These are phyloP conservation scores for Trachelus iudaicus DNA, from an alignment of 2,888 invertebrate species.

Conservation along the genomic window DNA sequence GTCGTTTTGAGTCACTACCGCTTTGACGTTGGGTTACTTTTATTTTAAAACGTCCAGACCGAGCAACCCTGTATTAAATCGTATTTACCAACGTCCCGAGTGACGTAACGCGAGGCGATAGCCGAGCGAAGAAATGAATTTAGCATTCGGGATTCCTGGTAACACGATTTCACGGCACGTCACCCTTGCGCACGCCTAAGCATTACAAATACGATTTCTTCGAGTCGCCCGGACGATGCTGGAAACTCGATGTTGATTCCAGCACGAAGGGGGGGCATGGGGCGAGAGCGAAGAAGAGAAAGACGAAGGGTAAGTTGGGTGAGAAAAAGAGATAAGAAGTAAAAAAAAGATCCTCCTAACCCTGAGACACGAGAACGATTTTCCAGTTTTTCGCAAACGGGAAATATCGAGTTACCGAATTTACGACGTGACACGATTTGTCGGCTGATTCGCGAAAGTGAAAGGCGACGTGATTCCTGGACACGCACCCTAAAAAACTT, in stretches of 20 bases:
- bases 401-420: constrained; percentile 30
- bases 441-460: constrained; percentile 1
- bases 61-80: background rate
- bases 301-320: background rate
- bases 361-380: constrained; percentile 23
- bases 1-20: background rate
- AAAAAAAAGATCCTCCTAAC: background rate
- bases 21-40: background rate
- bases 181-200: constrained; percentile 45
- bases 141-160: constrained; percentile 55
- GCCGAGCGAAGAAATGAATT: constrained; percentile 49
- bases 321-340: background rate
- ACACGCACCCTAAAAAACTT: background rate
- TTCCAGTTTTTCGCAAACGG: constrained; percentile 31
- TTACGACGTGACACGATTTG: constrained; percentile 23
- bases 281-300: background rate
- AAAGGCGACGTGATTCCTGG: background rate
- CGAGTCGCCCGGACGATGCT: background rate
- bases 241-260: background rate
- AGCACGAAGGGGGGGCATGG: background rate
- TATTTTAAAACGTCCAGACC: background rate
- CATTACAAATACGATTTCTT: constrained; percentile 56
- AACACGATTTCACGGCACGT: constrained; percentile 60
- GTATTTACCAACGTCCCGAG: constrained; percentile 25
- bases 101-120: constrained; percentile 36